Percentiles rank a stretch among this genome's conserved stretches.
Evolutionary conservation across 2,113 vertebrate genomes (phyloP).

Genomic region (Apodemus sylvaticus): DNA sequence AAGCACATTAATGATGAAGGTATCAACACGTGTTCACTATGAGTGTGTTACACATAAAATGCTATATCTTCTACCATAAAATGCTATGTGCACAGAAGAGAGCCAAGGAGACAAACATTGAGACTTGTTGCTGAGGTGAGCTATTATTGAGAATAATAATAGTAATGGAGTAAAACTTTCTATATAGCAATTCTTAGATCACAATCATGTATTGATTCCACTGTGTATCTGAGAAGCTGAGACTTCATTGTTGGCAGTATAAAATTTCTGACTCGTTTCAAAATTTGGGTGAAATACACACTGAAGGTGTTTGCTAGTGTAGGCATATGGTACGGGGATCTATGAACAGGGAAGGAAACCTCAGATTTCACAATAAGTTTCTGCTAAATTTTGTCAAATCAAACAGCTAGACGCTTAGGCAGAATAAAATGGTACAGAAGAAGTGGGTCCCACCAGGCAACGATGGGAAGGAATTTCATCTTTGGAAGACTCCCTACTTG

Average conservation of each 20-base stretch:
- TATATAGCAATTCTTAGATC: slow-evolving; percentile 41
- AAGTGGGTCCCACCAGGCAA: slow-evolving; percentile 62
- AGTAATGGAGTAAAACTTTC: slow-evolving; percentile 68
- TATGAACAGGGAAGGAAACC: slow-evolving; percentile 73
- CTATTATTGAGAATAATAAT: slow-evolving; percentile 50
- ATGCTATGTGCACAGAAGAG: slow-evolving; percentile 64
- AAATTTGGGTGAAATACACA: slow-evolving; percentile 81
- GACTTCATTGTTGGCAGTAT: slow-evolving; percentile 77
- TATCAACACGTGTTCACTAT: slow-evolving; percentile 58
- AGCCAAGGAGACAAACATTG: slow-evolving; percentile 75
- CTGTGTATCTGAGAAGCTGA: slow-evolving; percentile 58
- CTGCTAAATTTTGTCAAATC: slow-evolving; percentile 79
- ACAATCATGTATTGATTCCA: slow-evolving; percentile 1
- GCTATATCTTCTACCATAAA: slow-evolving; percentile 65
- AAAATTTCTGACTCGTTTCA: slow-evolving; percentile 79
- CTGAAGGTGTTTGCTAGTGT: slow-evolving; percentile 80
- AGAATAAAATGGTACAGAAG: slow-evolving; percentile 73
- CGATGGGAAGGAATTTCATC: slow-evolving; percentile 62
- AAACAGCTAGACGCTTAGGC: slow-evolving; percentile 80
- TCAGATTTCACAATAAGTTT: slow-evolving; percentile 81
- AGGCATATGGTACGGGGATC: slow-evolving; percentile 76
- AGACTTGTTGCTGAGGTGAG: slow-evolving; percentile 66
- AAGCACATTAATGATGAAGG: slow-evolving; percentile 70
- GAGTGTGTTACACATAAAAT: neutral
- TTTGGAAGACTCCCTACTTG: slow-evolving; percentile 16